Conservation (phyloP, 1,140 invertebrate species). For the Apis florea region DNA sequence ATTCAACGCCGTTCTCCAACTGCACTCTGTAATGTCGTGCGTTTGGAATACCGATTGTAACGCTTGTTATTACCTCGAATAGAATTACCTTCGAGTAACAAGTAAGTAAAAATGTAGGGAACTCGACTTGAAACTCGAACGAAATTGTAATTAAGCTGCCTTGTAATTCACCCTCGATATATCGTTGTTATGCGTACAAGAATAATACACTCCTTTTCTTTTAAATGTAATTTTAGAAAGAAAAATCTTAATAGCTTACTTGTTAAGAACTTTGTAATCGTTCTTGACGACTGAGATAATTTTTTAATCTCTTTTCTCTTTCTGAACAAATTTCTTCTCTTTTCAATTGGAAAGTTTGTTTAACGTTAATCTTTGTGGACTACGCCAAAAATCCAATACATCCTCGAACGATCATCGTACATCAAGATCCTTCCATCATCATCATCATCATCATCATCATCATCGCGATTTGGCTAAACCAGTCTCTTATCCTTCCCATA, state of each 20-base stretch:
- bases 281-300: too few relatives aligned
- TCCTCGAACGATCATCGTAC: too few relatives aligned
- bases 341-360: too few relatives aligned
- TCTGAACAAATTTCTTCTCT: too few relatives aligned
- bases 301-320: too few relatives aligned
- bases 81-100: neutral
- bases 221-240: too few relatives aligned
- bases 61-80: neutral
- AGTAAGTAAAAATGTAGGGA: neutral
- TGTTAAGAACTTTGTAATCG: too few relatives aligned
- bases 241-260: too few relatives aligned
- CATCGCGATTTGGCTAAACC: neutral
- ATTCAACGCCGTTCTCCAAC: neutral
- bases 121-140: neutral
- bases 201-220: too few relatives aligned
- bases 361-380: too few relatives aligned
- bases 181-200: neutral
- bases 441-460: neutral
- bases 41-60: constrained; percentile 1
- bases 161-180: neutral
- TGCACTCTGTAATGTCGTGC: neutral
- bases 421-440: too few relatives aligned
- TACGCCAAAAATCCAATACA: too few relatives aligned
- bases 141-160: constrained; percentile 1
- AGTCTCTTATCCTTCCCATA: neutral